Base-by-base conservation (phyloP, 64 coral and sea anemone species). In the Exaiptasia diaphana region DNA sequence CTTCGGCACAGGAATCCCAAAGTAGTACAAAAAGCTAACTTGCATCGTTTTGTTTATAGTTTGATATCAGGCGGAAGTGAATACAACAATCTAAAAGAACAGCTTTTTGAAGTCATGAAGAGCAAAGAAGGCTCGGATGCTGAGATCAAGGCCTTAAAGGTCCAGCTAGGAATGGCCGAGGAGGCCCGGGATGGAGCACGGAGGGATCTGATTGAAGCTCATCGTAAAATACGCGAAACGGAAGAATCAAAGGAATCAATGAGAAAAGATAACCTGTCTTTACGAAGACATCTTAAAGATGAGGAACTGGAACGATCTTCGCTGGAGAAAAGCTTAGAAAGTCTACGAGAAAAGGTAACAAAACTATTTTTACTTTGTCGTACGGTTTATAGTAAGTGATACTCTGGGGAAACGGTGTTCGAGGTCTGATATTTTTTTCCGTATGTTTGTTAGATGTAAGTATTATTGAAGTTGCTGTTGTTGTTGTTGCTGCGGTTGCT, bases 121-220 rank as follows among this genome's bases (percentile, higher is more conserved):
- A 78, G 67, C 58, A 84, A 83, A 3, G 91, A 93, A 36, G 84
- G 74, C 38, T 71, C 58, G 14, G 91, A 93, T 17, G 42, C 83
- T 35, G 91, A 93, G 74, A 89, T 93, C 62, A 93, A 93, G 67
- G 73, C 91, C 12, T 74, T 93, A 4, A 93, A 93, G 55, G 81
- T 85, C 41, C 91, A 93, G 41, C 85, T 93, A 0, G 89, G 57
- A 45, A 93, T 93, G 91, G 91, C 91, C 5, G 91, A 93, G 61
- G 91, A 93, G 38, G 86, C 85, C 11, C 63, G 91, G 35, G 91
- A 93, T 45, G 86, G 25, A 25, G 78, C 65, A 13, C 50, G 91
- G 44, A 74, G 73, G 13, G 91, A 93, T 1, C 69, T 93, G 39
- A 93, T 93, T 59, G 91, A 93, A 14, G 41, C 85, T 0, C 91